Percentiles rank a stretch among this genome's conserved stretches.
These are phyloP conservation scores for Macrophya annulata DNA, from an alignment of 2,888 invertebrate species.

Conservation along the genomic window DNA sequence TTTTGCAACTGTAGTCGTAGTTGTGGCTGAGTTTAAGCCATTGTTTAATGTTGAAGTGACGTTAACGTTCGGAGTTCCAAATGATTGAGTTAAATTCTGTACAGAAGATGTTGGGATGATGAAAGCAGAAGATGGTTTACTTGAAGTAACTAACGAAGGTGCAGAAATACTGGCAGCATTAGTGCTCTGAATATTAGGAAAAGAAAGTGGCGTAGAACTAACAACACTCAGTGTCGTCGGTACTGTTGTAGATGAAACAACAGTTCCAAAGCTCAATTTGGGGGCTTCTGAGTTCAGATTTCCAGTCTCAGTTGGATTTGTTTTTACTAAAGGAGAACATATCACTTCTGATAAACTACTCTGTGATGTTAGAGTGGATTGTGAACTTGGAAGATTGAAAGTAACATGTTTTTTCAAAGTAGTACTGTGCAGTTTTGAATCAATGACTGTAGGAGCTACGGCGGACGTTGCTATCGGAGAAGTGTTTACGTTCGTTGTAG, in stretches of 20 bases:
- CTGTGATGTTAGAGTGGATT: neutral
- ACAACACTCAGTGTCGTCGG: neutral
- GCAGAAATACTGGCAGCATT: neutral
- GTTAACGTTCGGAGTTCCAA: slow-evolving; percentile 8
- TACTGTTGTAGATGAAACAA: neutral
- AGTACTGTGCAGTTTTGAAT: slow-evolving; percentile 62
- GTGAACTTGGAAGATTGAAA: slow-evolving; percentile 67
- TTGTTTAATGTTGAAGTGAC: neutral
- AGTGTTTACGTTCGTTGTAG: slow-evolving; percentile 74
- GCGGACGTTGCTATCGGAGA: slow-evolving; percentile 75
- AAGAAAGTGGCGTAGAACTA: neutral
- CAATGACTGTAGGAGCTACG: slow-evolving; percentile 69
- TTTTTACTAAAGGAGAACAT: slow-evolving; percentile 23
- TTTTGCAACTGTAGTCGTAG: neutral
- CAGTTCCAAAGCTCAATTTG: slow-evolving; percentile 37
- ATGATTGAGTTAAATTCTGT: neutral
- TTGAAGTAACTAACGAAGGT: neutral
- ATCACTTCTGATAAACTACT: neutral
- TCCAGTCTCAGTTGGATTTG: neutral
- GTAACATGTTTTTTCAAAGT: slow-evolving; percentile 70
- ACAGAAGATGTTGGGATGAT: neutral
- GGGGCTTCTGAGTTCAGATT: slow-evolving; percentile 19
- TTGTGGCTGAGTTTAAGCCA: neutral
- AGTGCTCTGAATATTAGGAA: neutral
- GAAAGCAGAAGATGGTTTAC: neutral